Evolutionary conservation across 2,113 vertebrate genomes (phyloP).

Genomic region (Pholis gunnellus): DNA sequence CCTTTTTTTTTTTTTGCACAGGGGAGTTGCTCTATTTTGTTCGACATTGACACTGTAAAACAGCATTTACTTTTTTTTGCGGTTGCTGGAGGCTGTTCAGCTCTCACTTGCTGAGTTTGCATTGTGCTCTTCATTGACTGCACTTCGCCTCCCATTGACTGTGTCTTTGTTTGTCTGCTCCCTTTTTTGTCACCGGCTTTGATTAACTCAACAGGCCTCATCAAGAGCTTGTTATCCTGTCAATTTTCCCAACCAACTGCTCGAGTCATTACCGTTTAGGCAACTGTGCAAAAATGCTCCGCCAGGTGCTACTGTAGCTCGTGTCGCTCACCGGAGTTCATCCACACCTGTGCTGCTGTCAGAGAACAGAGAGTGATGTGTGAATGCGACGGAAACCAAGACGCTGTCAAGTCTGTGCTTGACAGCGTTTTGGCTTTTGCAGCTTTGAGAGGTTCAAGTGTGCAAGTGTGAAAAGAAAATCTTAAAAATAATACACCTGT

Average conservation of each 20-base stretch:
- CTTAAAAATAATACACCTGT: background rate
- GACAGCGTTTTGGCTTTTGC: background rate
- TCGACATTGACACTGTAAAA: constrained; percentile 23
- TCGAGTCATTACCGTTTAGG: constrained; percentile 51
- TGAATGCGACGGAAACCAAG: constrained; percentile 29
- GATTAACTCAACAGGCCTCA: constrained; percentile 51
- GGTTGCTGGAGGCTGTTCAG: constrained; percentile 16
- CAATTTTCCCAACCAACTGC: constrained; percentile 43
- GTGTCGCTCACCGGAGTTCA: constrained; percentile 3
- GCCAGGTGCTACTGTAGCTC: constrained; percentile 55
- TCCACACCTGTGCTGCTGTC: constrained; percentile 63
- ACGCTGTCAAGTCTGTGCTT: background rate
- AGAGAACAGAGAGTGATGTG: constrained; percentile 18
- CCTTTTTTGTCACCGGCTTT: constrained; percentile 21
- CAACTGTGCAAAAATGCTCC: constrained; percentile 18
- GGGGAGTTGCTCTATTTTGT: constrained; percentile 26
- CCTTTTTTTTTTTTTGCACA: background rate
- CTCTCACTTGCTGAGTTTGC: constrained; percentile 38
- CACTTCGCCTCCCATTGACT: constrained; percentile 16
- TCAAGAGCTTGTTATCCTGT: constrained; percentile 63
- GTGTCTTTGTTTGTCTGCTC: background rate
- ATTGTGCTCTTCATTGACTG: constrained; percentile 42
- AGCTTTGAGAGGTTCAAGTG: background rate
- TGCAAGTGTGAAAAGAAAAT: background rate
- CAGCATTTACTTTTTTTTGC: background rate